Evolutionary conservation across 1,140 invertebrate species (phyloP).

Genomic region (Adoxophyes honmai): DNA sequence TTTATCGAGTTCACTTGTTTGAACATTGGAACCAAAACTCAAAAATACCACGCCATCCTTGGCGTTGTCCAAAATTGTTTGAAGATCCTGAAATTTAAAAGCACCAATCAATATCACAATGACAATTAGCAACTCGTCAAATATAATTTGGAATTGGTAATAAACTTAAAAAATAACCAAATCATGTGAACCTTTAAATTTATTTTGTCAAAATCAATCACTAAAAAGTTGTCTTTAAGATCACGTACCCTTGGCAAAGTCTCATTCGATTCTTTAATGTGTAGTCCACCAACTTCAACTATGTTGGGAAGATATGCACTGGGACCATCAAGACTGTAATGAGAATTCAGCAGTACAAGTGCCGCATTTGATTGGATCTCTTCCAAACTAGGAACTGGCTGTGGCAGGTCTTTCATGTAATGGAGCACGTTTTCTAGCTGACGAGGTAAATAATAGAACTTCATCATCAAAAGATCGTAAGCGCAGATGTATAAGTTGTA

Average conservation of each 20-base stretch:
- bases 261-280: slow-evolving; percentile 32
- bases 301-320: slow-evolving; percentile 72
- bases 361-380: slow-evolving; percentile 44
- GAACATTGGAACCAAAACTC: slow-evolving; percentile 49
- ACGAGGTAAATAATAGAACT: slow-evolving; percentile 21
- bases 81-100: slow-evolving; percentile 34
- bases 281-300: slow-evolving; percentile 78
- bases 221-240: too few relatives aligned
- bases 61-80: slow-evolving; percentile 32
- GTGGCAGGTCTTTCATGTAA: slow-evolving; percentile 33
- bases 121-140: too few relatives aligned
- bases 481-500: slow-evolving; percentile 9
- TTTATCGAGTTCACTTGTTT: slow-evolving; percentile 14
- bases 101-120: too few relatives aligned
- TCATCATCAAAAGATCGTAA: slow-evolving; percentile 14
- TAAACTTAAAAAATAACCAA: too few relatives aligned
- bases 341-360: slow-evolving; percentile 76
- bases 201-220: too few relatives aligned
- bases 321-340: slow-evolving; percentile 70
- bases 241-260: slow-evolving; percentile 48
- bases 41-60: slow-evolving; percentile 37
- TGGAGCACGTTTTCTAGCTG: slow-evolving; percentile 37
- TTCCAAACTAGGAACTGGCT: slow-evolving; percentile 19
- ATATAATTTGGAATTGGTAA: slow-evolving; percentile 1
- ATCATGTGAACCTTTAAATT: too few relatives aligned